Base-by-base conservation (phyloP, 2,113 vertebrate species). In the Semnopithecus entellus region DNA sequence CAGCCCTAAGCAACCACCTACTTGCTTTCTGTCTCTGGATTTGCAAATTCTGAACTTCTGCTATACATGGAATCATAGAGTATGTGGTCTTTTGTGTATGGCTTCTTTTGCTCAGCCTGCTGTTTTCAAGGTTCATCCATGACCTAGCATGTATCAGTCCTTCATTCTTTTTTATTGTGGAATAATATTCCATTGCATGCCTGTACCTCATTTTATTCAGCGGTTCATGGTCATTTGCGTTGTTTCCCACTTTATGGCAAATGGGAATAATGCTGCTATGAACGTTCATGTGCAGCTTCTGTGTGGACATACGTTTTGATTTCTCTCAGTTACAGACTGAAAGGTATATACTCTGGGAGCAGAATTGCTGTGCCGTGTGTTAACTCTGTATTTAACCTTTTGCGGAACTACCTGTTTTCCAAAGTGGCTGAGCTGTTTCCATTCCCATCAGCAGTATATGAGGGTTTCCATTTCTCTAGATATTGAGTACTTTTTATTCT, bases 51-150 rank as follows among this genome's bases (percentile, higher is more conserved):
- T 88, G 64, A 75, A 73, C 23, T 57, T 92, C 92, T 89, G 79
- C n/a, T 89, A 18, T 75, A 59, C 89, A n/a, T 78, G 30, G 14
- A 55, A 45, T 57, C 16, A 83, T 40, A 95, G 68, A 76, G 4
- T 93, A 64, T 86, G 45, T 95, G 23, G 59, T 88, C 38, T 82
- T 95, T 76, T 80, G 80, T 86, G 13, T 93, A 35, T 96, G 66
- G 8, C 27, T 83, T 79, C 75, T 92, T 96, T 95, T 40, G 48
- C 17, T 91, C 83, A 76, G 32, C 7, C 14, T 70, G 27, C 25
- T 88, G 40, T 91, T 90, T 94, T 88, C 38, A 85, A 50, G 57
- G 17, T 94, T 94, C 43, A 68, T 91, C 27, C 40, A 59, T 72
- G 32, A 57, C 14, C 0, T 78, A 64, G n/a, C 43, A 64, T 55